phyloP scores from a whole-genome alignment of 2,888 invertebrate genomes.

The Drosophila flavopinicola region DNA sequence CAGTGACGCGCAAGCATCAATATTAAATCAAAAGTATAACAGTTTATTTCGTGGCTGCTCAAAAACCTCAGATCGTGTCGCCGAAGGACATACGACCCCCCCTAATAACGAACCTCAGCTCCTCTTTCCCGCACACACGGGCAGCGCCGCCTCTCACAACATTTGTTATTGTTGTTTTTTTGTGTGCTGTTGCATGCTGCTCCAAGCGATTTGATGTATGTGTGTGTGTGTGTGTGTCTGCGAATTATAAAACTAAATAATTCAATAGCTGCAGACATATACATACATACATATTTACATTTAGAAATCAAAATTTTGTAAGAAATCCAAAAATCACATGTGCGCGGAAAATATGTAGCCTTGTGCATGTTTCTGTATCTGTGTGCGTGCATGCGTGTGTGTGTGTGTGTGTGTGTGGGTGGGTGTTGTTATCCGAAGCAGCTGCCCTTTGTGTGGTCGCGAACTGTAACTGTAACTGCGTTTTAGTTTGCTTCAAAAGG shows the following conservation, averaged over 20 bases:
- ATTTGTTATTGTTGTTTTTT: constrained; percentile 53
- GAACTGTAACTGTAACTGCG: constrained; percentile 50
- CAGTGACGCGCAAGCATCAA: constrained; percentile 13
- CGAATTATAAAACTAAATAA: constrained; percentile 39
- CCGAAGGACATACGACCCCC: constrained; percentile 32
- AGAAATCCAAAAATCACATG: constrained; percentile 39
- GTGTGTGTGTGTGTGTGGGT: constrained; percentile 18
- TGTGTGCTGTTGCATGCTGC: constrained; percentile 45
- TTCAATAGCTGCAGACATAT: constrained; percentile 9
- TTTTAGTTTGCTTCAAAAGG: constrained; percentile 42
- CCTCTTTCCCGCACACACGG: not conserved
- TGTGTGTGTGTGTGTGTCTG: constrained; percentile 16
- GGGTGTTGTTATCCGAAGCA: constrained; percentile 50
- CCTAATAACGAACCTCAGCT: constrained; percentile 12
- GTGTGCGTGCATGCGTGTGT: constrained; percentile 17
- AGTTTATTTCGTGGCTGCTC: not conserved
- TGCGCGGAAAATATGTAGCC: constrained; percentile 37
- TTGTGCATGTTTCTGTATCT: constrained; percentile 4
- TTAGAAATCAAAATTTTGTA: constrained; percentile 21
- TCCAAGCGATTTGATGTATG: constrained; percentile 36
- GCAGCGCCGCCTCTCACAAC: constrained; percentile 21
- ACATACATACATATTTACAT: not conserved
- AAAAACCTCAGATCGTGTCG: constrained; percentile 1
- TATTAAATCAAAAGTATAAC: constrained; percentile 27
- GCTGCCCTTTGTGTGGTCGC: constrained; percentile 31